Conservation (phyloP, 2,797 vertebrate genomes). For the Hybognathus amarus region DNA sequence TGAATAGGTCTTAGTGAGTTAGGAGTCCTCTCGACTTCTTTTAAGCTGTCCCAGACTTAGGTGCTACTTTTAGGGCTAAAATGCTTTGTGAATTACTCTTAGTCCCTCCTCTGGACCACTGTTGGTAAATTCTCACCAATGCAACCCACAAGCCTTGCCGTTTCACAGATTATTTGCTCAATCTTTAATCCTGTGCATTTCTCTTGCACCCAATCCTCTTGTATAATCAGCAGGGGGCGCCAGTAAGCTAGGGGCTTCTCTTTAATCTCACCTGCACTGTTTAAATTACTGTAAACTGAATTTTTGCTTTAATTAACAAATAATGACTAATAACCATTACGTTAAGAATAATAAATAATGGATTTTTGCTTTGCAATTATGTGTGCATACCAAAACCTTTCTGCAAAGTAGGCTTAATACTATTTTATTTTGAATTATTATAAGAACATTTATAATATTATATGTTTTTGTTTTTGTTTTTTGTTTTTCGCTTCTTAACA, state of each 20-base stretch:
- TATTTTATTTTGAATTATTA: background rate
- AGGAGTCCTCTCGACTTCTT: too few species aligned
- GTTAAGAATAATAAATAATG: background rate
- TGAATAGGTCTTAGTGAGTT: too few species aligned
- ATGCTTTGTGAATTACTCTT: too few species aligned
- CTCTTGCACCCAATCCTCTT: background rate
- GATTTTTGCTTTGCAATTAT: background rate
- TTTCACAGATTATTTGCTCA: background rate
- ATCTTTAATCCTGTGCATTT: background rate
- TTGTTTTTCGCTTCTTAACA: background rate
- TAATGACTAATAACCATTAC: background rate
- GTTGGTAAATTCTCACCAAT: background rate
- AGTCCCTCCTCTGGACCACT: background rate
- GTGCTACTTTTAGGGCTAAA: too few species aligned
- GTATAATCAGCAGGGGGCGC: slow-evolving; percentile 26
- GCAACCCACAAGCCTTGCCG: background rate
- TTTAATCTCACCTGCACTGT: background rate
- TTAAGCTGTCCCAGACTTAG: too few species aligned
- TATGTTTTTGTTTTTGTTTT: background rate
- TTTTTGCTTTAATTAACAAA: background rate
- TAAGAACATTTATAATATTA: background rate
- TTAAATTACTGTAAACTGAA: background rate
- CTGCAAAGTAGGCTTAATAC: background rate
- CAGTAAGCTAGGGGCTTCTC: background rate
- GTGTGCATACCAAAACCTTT: background rate